Conservation (phyloP, 2,797 vertebrate species). For the Malacoraja senta region DNA sequence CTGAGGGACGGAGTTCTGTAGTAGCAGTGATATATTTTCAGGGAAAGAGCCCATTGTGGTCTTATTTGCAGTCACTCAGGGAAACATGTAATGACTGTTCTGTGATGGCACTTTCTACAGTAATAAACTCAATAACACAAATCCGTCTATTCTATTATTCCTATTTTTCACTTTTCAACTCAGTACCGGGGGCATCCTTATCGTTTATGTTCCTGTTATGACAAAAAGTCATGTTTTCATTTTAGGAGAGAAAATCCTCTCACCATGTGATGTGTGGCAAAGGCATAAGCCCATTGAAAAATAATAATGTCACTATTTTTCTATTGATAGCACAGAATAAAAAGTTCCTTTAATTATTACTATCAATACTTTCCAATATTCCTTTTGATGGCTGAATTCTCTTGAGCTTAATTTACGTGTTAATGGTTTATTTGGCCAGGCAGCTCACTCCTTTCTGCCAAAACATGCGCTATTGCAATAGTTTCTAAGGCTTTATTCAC, state of each 20-base stretch:
- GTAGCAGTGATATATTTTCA: not conserved
- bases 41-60: not conserved
- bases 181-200: not conserved
- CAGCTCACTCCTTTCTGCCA: no score
- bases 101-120: slow-evolving; percentile 1
- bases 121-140: slow-evolving; percentile 23
- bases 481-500: not conserved
- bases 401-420: not conserved
- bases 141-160: not conserved
- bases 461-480: not conserved
- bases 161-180: not conserved
- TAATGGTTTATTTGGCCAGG: not conserved
- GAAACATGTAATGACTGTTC: slow-evolving; percentile 21
- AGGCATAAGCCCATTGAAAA: not conserved
- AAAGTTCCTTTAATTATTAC: not conserved
- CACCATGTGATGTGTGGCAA: not conserved
- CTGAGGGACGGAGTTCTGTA: not conserved
- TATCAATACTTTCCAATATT: not conserved
- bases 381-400: not conserved
- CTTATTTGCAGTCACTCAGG: slow-evolving; percentile 16
- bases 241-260: not conserved
- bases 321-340: not conserved
- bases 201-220: not conserved
- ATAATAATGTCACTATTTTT: not conserved
- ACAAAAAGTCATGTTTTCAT: not conserved